Evolutionary conservation across 2,113 vertebrate species (phyloP).

Genomic region (Cyanoramphus novaezelandiae): DNA sequence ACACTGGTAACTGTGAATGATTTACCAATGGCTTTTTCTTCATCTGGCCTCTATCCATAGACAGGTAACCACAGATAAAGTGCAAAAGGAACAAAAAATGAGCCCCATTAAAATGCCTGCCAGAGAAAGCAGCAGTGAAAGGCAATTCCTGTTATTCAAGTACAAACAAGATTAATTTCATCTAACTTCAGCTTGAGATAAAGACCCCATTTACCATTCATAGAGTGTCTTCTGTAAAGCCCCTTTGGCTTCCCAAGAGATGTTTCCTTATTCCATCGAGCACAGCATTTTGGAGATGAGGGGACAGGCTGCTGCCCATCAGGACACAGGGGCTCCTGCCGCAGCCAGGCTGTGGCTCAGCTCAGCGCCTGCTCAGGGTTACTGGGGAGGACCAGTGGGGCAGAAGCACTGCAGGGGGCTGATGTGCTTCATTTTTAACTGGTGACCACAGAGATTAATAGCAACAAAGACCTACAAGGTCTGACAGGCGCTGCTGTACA

Average conservation of each 20-base stretch:
- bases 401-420: no score
- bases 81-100: neutral
- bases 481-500: rapidly evolving
- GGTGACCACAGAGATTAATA: neutral
- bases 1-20: neutral
- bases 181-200: neutral
- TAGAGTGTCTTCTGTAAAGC: neutral
- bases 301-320: neutral
- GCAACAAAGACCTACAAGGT: neutral
- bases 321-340: neutral
- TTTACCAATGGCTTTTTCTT: neutral
- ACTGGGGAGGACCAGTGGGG: neutral
- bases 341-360: neutral
- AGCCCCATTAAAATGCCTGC: neutral
- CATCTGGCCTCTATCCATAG: neutral
- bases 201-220: neutral
- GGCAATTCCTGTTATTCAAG: neutral
- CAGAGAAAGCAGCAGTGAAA: neutral
- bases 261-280: neutral
- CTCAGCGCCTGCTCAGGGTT: neutral
- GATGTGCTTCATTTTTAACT: neutral
- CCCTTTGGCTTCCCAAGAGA: neutral
- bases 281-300: neutral
- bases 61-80: neutral
- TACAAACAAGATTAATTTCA: neutral